phyloP scores from a whole-genome alignment of 2,113 vertebrate species.

The Drymodes brunneopygia region DNA sequence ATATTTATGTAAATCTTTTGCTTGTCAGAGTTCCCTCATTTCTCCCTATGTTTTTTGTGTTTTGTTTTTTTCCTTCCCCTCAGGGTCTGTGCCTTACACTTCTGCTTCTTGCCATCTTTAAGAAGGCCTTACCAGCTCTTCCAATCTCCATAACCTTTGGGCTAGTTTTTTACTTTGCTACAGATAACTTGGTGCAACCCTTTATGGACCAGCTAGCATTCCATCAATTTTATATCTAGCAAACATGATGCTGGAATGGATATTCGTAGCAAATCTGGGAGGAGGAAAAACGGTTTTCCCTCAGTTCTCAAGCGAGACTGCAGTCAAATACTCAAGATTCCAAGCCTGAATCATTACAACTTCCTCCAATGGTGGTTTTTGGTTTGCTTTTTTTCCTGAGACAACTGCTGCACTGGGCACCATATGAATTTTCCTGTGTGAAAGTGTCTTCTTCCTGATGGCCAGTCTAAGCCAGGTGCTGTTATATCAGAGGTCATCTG shows the following conservation, averaged over 20 bases:
- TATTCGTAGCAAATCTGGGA: constrained; percentile 62
- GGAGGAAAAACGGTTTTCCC: constrained; percentile 28
- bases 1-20: not conserved
- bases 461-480: not conserved
- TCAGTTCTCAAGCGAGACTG: constrained; percentile 35
- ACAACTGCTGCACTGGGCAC: constrained; percentile 43
- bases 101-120: constrained; percentile 96
- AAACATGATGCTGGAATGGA: constrained; percentile 29
- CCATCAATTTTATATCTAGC: constrained; percentile 98
- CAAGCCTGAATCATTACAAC: constrained; percentile 30
- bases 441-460: constrained; percentile 42
- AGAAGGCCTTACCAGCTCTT: constrained; percentile 96
- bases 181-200: constrained; percentile 93
- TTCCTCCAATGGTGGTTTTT: constrained; percentile 30
- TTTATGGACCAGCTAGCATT: constrained; percentile 96
- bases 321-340: constrained; percentile 48
- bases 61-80: not conserved
- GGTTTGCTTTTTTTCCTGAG: constrained; percentile 12
- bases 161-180: constrained; percentile 98
- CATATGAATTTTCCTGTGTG: constrained; percentile 26
- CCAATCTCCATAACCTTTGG: constrained; percentile 98
- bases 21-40: constrained; percentile 15
- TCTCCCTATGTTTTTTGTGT: not conserved
- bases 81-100: constrained; percentile 98
- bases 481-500: constrained; percentile 21